Evolutionary conservation across 2,113 vertebrate genomes (phyloP).

Genomic region (Tinamus guttatus): DNA sequence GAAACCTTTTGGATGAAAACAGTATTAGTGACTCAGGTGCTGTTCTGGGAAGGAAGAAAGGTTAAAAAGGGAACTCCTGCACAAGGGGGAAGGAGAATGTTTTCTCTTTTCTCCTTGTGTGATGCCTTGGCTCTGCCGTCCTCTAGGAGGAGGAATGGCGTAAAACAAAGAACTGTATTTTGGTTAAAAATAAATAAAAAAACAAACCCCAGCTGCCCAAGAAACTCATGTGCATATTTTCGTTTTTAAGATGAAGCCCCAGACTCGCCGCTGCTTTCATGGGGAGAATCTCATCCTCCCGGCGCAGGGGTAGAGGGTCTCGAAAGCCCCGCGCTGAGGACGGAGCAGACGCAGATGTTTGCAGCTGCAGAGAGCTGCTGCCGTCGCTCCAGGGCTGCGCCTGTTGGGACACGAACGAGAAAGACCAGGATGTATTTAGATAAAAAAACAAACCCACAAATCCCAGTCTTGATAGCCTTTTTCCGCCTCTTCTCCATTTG

Average conservation of each 20-base stretch:
- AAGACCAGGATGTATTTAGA: neutral
- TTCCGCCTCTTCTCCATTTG: too few species aligned
- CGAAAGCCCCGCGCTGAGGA: fast-evolving
- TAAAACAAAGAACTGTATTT: neutral
- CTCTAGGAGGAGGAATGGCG: neutral
- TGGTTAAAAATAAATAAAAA: neutral
- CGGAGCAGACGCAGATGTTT: fast-evolving
- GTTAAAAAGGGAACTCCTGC: neutral
- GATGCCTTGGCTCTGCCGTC: neutral
- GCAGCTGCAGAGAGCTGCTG: neutral
- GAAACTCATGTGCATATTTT: neutral
- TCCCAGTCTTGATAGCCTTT: too few species aligned
- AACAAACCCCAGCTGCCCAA: neutral
- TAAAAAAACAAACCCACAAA: neutral
- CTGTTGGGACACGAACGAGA: neutral
- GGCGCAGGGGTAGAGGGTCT: neutral
- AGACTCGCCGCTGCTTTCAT: neutral
- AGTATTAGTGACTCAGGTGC: neutral
- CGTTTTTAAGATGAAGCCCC: neutral
- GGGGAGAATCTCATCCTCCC: neutral
- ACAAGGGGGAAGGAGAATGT: neutral
- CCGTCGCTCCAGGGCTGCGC: neutral
- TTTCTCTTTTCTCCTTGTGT: neutral
- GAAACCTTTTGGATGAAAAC: neutral
- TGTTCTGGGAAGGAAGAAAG: neutral